Evolutionary conservation across 1,140 invertebrate genomes (phyloP).

Genomic region (Camponotus vicinus): DNA sequence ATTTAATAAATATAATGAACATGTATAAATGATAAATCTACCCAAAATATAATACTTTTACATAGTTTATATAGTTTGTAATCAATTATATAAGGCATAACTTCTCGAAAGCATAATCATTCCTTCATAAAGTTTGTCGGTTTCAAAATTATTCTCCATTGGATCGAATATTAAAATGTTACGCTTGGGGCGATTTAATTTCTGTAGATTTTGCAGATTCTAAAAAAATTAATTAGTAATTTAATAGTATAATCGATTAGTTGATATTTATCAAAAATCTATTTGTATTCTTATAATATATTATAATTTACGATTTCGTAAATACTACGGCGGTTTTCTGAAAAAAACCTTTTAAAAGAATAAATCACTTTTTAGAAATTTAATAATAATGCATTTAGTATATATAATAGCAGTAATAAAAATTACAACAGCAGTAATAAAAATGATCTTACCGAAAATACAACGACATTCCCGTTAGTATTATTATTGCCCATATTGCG

Average conservation of each 20-base stretch:
- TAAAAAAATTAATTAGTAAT: conserved; percentile 61
- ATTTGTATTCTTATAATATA: background rate
- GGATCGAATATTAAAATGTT: conserved; percentile 68
- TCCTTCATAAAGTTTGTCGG: conserved; percentile 80
- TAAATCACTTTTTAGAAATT: background rate
- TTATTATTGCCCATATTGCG: conserved; percentile 77
- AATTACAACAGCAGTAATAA: background rate
- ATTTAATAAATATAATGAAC: background rate
- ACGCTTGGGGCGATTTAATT: conserved; percentile 79
- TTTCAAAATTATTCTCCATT: conserved; percentile 75
- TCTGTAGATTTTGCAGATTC: conserved; percentile 75
- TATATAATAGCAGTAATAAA: too few relatives aligned
- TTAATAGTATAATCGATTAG: background rate
- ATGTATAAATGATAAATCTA: background rate
- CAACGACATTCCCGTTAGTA: conserved; percentile 76
- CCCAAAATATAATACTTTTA: background rate
- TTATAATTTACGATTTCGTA: background rate
- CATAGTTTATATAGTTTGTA: background rate
- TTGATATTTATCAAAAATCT: background rate
- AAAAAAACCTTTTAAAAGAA: background rate
- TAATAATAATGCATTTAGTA: too few relatives aligned
- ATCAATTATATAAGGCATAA: conserved; percentile 74
- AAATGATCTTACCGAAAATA: conserved; percentile 79
- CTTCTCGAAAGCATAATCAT: conserved; percentile 82
- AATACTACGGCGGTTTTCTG: background rate